Percentiles rank a stretch among this genome's conserved stretches.
Evolutionary conservation across 1,140 invertebrate species (phyloP).

Genomic region (Riptortus pedestris): DNA sequence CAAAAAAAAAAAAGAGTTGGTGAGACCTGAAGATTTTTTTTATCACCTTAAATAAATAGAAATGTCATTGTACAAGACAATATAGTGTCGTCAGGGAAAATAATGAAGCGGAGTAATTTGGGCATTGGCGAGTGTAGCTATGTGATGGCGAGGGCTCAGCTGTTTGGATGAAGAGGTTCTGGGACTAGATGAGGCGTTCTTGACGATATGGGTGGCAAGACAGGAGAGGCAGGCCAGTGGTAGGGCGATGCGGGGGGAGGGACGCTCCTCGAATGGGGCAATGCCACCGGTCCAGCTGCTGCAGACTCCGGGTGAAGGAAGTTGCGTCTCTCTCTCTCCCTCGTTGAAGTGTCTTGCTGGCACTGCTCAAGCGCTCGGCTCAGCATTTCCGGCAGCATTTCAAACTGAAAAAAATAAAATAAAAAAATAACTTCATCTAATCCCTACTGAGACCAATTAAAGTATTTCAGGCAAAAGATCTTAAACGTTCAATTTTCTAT

Average conservation of each 20-base stretch:
- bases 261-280: constrained; percentile 36
- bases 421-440: too few relatives aligned
- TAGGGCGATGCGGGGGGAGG: constrained; percentile 45
- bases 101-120: too few relatives aligned
- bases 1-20: too few relatives aligned
- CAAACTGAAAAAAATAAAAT: constrained; percentile 59
- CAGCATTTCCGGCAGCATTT: constrained; percentile 70
- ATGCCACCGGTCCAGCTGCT: constrained; percentile 30
- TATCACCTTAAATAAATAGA: too few relatives aligned
- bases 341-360: constrained; percentile 42
- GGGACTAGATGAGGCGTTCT: constrained; percentile 60
- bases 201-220: constrained; percentile 55
- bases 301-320: constrained; percentile 72
- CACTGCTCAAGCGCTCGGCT: constrained; percentile 55
- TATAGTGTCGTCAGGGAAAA: too few relatives aligned
- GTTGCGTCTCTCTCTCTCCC: constrained; percentile 62
- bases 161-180: constrained; percentile 48
- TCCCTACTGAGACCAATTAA: too few relatives aligned
- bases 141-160: constrained; percentile 33
- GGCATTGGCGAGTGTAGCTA: not conserved
- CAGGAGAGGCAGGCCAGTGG: constrained; percentile 44
- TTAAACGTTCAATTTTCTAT: too few relatives aligned
- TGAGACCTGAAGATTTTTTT: too few relatives aligned
- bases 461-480: too few relatives aligned
- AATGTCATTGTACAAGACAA: too few relatives aligned